These are phyloP conservation scores for Maniola jurtina DNA, from an alignment of 1,140 invertebrate genomes.

Conservation along the genomic window DNA sequence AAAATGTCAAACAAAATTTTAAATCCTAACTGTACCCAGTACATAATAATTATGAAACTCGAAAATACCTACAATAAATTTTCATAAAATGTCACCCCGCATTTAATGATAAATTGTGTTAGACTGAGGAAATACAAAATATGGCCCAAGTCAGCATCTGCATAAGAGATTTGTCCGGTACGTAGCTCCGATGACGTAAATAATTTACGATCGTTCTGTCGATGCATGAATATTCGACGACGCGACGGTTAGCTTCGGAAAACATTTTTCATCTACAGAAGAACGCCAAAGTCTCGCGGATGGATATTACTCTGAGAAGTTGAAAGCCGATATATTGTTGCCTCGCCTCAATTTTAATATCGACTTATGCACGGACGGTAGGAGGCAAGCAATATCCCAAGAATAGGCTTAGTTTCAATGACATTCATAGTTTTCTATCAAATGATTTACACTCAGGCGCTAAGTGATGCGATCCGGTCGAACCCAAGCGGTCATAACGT, in stretches of 20 bases:
- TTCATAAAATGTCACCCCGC: slow-evolving; percentile 12
- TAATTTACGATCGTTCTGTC: slow-evolving; percentile 66
- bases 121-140: slow-evolving; percentile 31
- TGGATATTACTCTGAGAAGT: slow-evolving; percentile 68
- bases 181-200: slow-evolving; percentile 56
- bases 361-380: slow-evolving; percentile 51
- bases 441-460: slow-evolving; percentile 41
- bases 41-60: background rate
- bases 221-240: slow-evolving; percentile 70
- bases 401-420: slow-evolving; percentile 22
- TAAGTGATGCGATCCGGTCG: slow-evolving; percentile 68
- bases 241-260: slow-evolving; percentile 53
- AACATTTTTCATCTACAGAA: slow-evolving; percentile 67
- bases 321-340: slow-evolving; percentile 66
- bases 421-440: slow-evolving; percentile 37
- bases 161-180: slow-evolving; percentile 56
- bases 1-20: background rate
- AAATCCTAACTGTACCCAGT: too few species aligned
- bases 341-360: slow-evolving; percentile 64
- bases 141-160: slow-evolving; percentile 41
- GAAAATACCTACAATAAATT: background rate
- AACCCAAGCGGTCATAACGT: slow-evolving; percentile 66
- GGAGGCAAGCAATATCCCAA: slow-evolving; percentile 8
- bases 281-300: slow-evolving; percentile 48
- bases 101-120: slow-evolving; percentile 10